These are phyloP conservation scores for Aphyosemion australe DNA, from an alignment of 2,113 vertebrate genomes.

Conservation along the genomic window DNA sequence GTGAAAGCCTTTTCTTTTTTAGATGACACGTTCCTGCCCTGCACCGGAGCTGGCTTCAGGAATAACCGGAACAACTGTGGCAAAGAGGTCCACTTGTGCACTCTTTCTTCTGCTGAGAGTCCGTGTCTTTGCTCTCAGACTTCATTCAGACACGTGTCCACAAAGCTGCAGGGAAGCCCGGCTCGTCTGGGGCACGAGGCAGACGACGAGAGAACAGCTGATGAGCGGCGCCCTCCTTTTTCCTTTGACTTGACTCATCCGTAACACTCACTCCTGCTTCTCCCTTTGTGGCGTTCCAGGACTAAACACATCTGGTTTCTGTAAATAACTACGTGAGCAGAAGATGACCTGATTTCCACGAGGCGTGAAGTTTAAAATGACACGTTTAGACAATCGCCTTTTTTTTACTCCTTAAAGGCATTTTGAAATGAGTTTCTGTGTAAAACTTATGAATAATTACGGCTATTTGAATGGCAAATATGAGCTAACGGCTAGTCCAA, in stretches of 20 bases:
- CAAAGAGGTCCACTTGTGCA: constrained; percentile 12
- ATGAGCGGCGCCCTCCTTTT: not conserved
- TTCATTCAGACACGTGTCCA: constrained; percentile 46
- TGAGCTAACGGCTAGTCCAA: too few relatives aligned
- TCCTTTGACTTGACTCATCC: constrained; percentile 48
- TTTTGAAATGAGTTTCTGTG: too few relatives aligned
- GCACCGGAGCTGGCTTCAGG: not conserved
- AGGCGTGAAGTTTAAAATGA: not conserved
- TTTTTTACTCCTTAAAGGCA: too few relatives aligned
- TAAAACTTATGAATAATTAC: too few relatives aligned
- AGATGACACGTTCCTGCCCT: constrained; percentile 38
- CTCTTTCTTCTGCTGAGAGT: constrained; percentile 4
- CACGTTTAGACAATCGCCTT: too few relatives aligned
- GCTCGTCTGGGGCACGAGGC: constrained; percentile 22
- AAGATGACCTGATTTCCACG: not conserved
- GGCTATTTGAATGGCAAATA: too few relatives aligned
- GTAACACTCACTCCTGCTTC: constrained; percentile 37
- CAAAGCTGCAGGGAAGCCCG: constrained; percentile 4
- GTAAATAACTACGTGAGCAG: not conserved
- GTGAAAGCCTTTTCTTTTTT: constrained; percentile 53
- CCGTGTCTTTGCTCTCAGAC: constrained; percentile 14
- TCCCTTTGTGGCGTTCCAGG: constrained; percentile 19
- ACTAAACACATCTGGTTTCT: constrained; percentile 7
- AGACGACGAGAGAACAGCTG: constrained; percentile 33
- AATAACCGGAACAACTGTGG: constrained; percentile 27